Base-by-base conservation (phyloP, 2,113 vertebrate genomes). In the Pogonocichla stellata region DNA sequence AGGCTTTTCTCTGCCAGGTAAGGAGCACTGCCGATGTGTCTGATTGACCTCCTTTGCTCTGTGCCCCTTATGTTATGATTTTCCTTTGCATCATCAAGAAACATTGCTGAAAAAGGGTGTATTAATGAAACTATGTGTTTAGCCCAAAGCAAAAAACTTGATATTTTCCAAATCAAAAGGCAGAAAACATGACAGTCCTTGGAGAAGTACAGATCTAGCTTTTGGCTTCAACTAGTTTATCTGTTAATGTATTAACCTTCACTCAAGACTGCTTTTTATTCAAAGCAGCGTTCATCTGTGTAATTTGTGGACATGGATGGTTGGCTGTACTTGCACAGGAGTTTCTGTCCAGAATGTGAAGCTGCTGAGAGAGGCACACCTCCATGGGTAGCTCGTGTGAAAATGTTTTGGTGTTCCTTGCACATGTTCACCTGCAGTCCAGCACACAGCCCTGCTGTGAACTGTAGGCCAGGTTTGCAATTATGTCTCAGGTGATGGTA, bases 111-210 rank as follows among this genome's bases (percentile, higher is more conserved):
- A 87, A 92, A 83, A 67, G 33, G 28, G 36, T 51, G 33, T 2
- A 5, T 33, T 53, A 83, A 87, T 58, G 36, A 87, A 95, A 85
- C 45, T 15, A 78, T 56, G 26, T 34, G 26, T 48, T 93, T 79
- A 80, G 82, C 80, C 71, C 6, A 2, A 20, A 80, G 84, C 79
- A 93, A 73, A 83, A 95, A 86, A 57, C 12, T 58, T 86, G 64
- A 50, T 64, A 48, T 89, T 88, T 94, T 89, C n/a, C 45, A 80
- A 89, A 81, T 85, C 61, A 86, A 78, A 95, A 84, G 47, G 50
- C 83, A 86, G 81, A 78, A 86, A 83, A 74, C 1, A 1, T 62
- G 69, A 48, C 61, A 80, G 4, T 82, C 31, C 90, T 96, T 75
- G 53, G 86, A 93, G 60, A 84, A 66, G 25, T 87, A 56, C 31